Percentiles rank a stretch among this genome's conserved stretches.
Conservation (phyloP, 2,888 invertebrate species). For the Danaus chrysippus region DNA sequence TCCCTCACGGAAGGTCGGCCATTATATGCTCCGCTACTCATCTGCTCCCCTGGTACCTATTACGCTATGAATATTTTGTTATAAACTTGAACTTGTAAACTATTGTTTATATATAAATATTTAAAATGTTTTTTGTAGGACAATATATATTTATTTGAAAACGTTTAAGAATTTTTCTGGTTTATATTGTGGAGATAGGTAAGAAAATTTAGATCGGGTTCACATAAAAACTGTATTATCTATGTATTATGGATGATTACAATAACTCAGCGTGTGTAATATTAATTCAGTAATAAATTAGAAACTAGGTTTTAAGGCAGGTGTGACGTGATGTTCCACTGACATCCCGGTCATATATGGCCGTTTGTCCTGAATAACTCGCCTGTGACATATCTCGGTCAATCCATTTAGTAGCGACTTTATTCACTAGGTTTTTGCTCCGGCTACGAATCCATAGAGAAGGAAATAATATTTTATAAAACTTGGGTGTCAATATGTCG, state of each 20-base stretch:
- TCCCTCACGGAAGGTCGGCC: conserved; percentile 66
- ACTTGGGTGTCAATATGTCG: conserved; percentile 17
- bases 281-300: conserved; percentile 35
- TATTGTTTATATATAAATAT: not conserved
- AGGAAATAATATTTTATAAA: conserved; percentile 17
- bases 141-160: too few relatives aligned
- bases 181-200: too few relatives aligned
- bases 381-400: conserved; percentile 31
- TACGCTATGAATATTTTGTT: conserved; percentile 14
- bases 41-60: conserved; percentile 40
- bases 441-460: conserved; percentile 6
- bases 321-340: conserved; percentile 37
- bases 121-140: too few relatives aligned
- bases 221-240: too few relatives aligned
- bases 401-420: conserved; percentile 27
- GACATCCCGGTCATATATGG: conserved; percentile 33
- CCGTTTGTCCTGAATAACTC: conserved; percentile 20
- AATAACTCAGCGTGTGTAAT: not conserved
- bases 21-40: conserved; percentile 62
- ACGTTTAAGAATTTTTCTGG: too few relatives aligned
- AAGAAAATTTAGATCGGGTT: too few relatives aligned
- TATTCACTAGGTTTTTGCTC: conserved; percentile 22
- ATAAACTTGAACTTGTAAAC: not conserved
- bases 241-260: too few relatives aligned
- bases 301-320: conserved; percentile 43